Percentiles rank a stretch among this genome's conserved stretches.
phyloP scores from a whole-genome alignment of 2,888 invertebrate species.

The Chalcosyrphus nemorum region DNA sequence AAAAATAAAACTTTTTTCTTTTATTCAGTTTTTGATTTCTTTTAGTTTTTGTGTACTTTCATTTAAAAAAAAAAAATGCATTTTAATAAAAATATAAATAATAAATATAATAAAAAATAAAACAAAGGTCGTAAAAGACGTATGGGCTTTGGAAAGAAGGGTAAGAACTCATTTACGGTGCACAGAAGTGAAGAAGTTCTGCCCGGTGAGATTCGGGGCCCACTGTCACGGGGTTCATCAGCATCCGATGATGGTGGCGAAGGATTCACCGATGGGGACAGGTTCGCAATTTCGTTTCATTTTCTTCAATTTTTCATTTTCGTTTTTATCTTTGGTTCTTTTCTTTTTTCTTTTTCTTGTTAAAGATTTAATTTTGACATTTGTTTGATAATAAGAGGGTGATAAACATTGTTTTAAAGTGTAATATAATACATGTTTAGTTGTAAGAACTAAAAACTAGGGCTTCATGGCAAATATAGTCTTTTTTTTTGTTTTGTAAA shows the following conservation, averaged over 20 bases:
- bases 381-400: constrained; percentile 32
- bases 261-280: constrained; percentile 91
- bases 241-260: constrained; percentile 97
- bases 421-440: not conserved
- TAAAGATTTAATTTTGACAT: constrained; percentile 5
- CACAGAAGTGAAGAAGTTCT: constrained; percentile 99
- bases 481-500: no score
- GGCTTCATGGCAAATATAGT: not conserved
- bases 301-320: constrained; percentile 44
- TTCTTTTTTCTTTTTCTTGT: constrained; percentile 66
- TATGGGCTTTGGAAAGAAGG: constrained; percentile 97
- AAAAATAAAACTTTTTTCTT: not conserved
- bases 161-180: constrained; percentile 97
- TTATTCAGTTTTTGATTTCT: not conserved
- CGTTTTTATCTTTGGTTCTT: constrained; percentile 58
- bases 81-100: constrained; percentile 37
- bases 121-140: constrained; percentile 93
- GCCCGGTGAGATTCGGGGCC: constrained; percentile 89
- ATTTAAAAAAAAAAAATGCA: constrained; percentile 51
- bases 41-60: constrained; percentile 63
- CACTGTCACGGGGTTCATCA: constrained; percentile 90
- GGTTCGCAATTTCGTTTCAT: constrained; percentile 84
- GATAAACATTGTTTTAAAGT: constrained; percentile 57
- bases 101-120: constrained; percentile 74
- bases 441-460: constrained; percentile 8